phyloP scores from a whole-genome alignment of 2,888 invertebrate genomes.

The Serrognathus titanus region DNA sequence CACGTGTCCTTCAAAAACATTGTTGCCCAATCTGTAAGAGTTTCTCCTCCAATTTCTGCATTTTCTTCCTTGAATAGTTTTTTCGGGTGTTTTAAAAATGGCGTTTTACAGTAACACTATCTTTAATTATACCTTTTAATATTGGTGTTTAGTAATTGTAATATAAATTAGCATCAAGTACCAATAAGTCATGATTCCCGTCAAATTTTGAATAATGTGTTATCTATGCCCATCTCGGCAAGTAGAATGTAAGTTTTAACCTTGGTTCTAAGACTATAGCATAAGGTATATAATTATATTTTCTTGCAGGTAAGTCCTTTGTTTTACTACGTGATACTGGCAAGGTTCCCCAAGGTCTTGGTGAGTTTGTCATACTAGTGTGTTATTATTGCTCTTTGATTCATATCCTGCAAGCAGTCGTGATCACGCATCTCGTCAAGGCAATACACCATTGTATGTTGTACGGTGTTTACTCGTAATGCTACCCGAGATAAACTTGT shows the following conservation, averaged over 20 bases:
- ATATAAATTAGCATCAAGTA: too few relatives aligned
- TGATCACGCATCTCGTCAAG: conserved; percentile 30
- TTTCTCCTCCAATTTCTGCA: too few relatives aligned
- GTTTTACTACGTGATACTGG: conserved; percentile 20
- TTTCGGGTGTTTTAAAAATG: too few relatives aligned
- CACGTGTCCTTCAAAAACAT: too few relatives aligned
- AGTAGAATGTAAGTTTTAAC: conserved; percentile 1
- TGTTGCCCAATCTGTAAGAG: too few relatives aligned
- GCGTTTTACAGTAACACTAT: too few relatives aligned
- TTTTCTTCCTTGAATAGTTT: too few relatives aligned
- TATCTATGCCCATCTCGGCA: conserved; percentile 2
- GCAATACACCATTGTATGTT: conserved; percentile 24
- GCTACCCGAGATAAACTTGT: not conserved
- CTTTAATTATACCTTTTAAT: too few relatives aligned
- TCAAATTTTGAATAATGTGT: not conserved
- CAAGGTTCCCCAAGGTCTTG: conserved; percentile 18
- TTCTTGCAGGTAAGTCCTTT: conserved; percentile 33
- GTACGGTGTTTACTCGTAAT: not conserved
- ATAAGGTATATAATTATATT: conserved; percentile 30
- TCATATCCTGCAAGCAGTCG: conserved; percentile 25
- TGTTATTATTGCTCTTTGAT: conserved; percentile 25
- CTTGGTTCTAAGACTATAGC: conserved; percentile 4
- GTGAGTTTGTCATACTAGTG: conserved; percentile 29
- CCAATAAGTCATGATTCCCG: too few relatives aligned
- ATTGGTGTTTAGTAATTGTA: too few relatives aligned